Base-by-base conservation (phyloP, 2,797 vertebrate genomes). In the Semotilus atromaculatus region DNA sequence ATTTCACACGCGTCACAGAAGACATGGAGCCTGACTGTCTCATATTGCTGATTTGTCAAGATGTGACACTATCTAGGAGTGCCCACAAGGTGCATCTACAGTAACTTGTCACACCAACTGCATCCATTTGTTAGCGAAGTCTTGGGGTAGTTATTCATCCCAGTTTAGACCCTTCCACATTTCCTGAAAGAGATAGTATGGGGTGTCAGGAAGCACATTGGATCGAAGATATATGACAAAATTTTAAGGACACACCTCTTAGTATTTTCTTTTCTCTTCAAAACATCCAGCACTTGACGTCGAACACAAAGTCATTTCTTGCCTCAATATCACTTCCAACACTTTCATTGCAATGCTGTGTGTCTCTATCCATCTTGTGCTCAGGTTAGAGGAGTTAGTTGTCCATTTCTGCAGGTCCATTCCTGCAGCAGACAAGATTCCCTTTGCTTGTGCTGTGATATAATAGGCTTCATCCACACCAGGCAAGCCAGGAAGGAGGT, bases 81-180 rank as follows among this genome's bases (percentile, higher is more conserved):
- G n/a, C 40, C 31, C 3, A 87, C 34, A 5, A 66, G n/a, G 75
- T 80, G 67, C 26, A 80, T 21, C 60, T 60, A 51, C 19, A 66
- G 40, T 7, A 84, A 70, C 31, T 80, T 43, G 1, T 45, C 14
- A 21, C 58, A 79, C 74, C 85, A 83, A 83, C 31, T 76, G 43
- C 8, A 48, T 55, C 81, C 66, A 80, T n/a, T 86, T 43, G 31
- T 79, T 45, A 21, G 64, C 31, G 13, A 85, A 23, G 48, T 81
- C 70, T 60, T 4, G 9, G 19, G 71, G 82, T 26, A 76, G 62
- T 5, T 81, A 29, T 31, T 81, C 82, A 68, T 84, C 77, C 71
- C 60, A 87, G 5, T 34, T 68, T 10, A 84, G 29, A 10, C 86
- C 51, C 71, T 48, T 71, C 82, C 71, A 84, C 76, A 87, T 68